These are phyloP conservation scores for Carabus problematicus DNA, from an alignment of 2,888 invertebrate genomes.

Conservation along the genomic window DNA sequence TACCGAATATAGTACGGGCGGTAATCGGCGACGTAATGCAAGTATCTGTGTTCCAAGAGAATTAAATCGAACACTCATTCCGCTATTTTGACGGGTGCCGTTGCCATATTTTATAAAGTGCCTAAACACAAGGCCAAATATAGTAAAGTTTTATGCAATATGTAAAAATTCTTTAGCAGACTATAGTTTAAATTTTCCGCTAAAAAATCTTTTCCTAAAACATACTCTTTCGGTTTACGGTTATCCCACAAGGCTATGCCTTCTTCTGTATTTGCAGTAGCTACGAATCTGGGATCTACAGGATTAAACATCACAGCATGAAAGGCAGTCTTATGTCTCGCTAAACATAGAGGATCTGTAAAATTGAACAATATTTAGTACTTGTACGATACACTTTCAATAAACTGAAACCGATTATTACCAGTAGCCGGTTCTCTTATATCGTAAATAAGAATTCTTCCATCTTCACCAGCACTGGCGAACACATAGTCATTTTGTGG, in stretches of 20 bases:
- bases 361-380: conserved; percentile 47
- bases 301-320: conserved; percentile 97
- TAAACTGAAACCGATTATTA: neutral
- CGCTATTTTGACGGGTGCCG: conserved; percentile 69
- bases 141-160: neutral
- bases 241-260: conserved; percentile 92
- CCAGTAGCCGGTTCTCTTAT: conserved; percentile 66
- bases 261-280: conserved; percentile 89
- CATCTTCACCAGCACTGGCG: conserved; percentile 92
- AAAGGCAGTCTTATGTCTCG: conserved; percentile 79
- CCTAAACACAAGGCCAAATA: conserved; percentile 59
- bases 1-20: conserved; percentile 82
- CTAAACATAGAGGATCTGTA: conserved; percentile 70
- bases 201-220: conserved; percentile 44
- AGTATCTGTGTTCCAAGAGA: conserved; percentile 77
- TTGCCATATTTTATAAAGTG: conserved; percentile 73
- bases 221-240: conserved; percentile 81
- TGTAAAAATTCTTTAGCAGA: neutral
- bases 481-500: conserved; percentile 84
- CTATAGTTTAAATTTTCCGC: neutral
- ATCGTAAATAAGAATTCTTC: conserved; percentile 85
- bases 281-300: conserved; percentile 77
- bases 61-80: conserved; percentile 94
- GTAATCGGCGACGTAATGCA: conserved; percentile 83
- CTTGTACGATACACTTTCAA: conserved; percentile 1